A percentile compares a stretch with the other conserved stretches of the same genome.
These are phyloP conservation scores for Xanthorhoe designata DNA, from an alignment of 2,888 invertebrate genomes.

Conservation along the genomic window DNA sequence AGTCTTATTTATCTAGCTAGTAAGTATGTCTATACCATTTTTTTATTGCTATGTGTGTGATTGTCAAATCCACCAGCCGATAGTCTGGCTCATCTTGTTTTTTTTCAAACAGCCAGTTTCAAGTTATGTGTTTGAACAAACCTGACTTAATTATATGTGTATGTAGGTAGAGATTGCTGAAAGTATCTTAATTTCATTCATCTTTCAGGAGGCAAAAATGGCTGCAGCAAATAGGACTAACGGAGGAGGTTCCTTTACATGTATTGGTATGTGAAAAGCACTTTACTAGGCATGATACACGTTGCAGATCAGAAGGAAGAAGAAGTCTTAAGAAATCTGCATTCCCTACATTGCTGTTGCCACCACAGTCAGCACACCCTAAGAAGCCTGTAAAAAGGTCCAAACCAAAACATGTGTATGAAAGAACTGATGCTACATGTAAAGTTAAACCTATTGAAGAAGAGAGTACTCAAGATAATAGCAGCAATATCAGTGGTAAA, in stretches of 20 bases:
- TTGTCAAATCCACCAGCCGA: too few relatives aligned
- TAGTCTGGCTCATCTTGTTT: too few relatives aligned
- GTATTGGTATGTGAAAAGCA: slow-evolving; percentile 23
- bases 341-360: slow-evolving; percentile 3
- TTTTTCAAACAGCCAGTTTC: too few relatives aligned
- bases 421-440: not conserved
- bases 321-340: not conserved
- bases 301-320: not conserved
- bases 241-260: not conserved
- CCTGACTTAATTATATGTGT: too few relatives aligned
- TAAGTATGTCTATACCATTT: not conserved
- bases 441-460: not conserved
- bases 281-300: not conserved
- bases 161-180: too few relatives aligned
- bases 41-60: too few relatives aligned
- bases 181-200: not conserved
- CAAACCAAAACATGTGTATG: slow-evolving; percentile 12
- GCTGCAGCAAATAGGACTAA: slow-evolving; percentile 3
- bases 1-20: not conserved
- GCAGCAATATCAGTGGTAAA: not conserved
- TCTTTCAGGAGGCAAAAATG: slow-evolving; percentile 15
- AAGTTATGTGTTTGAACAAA: too few relatives aligned
- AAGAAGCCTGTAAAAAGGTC: not conserved
- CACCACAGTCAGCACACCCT: not conserved
- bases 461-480: not conserved